Base-by-base conservation (phyloP, 35 echinoderm and acorn worm genomes). In the Patiria miniata region DNA sequence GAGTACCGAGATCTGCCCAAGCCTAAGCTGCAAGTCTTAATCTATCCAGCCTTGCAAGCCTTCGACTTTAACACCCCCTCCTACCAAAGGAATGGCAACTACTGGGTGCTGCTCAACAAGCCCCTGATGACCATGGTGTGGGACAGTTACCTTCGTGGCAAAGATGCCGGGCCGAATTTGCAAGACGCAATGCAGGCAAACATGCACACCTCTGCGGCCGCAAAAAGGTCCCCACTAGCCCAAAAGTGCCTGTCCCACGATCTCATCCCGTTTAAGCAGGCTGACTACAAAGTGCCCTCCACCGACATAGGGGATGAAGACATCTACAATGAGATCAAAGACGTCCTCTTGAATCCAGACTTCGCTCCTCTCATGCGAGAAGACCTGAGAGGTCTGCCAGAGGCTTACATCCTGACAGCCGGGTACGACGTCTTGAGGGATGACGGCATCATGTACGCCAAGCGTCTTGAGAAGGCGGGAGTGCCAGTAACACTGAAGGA, bases 401-500 rank as follows among this genome's bases (percentile, higher is more conserved):
- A 82, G 40, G 92, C 95, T 4, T 98, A 89, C 69, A 89, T 98
- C 39, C 30, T 87, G 8, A 97, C 95, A 0, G 69, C 58, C 34
- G 88, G 90, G 30, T 88, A 89, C 78, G 95, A 97, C 39, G 68
- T 78, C 19, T 33, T 97, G 28, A 59, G 95, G 36, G 95, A 97
- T 83, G 95, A 97, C 42, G 92, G 95, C 32, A 94, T 94, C 55
- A 57, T 97, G 8, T 97, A 97, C 86, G 81, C 86, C 21, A 52
- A 78, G 39, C 78, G 50, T 14, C 69, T 97, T 2, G 89, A 85
- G 37, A 50, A 58, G 18, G 91, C 91, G 8, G 88, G 88, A 6
- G 92, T 97, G 9, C 51, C 83, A 36, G 85, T 89, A 1, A 89
- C 39, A 6, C 91, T 79, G 85, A 86, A 78, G 8, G 36, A 98